phyloP scores from a whole-genome alignment of 2,888 invertebrate genomes.

The Rotaria magnacalcarata region DNA sequence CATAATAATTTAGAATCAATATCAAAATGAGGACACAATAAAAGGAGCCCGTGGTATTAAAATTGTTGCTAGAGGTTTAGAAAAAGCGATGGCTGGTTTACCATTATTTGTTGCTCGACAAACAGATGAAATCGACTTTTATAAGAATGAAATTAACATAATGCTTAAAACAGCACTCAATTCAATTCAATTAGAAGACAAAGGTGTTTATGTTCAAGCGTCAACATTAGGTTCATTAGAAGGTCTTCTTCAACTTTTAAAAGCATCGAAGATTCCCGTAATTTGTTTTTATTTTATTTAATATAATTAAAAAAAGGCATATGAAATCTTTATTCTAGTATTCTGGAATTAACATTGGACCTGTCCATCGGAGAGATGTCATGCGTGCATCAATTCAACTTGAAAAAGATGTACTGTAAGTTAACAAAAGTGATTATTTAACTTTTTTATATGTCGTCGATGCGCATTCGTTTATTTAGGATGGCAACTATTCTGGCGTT shows the following conservation, averaged over 20 bases:
- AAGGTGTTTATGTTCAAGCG: conserved; percentile 96
- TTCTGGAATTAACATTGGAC: conserved; percentile 94
- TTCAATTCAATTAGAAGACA: conserved; percentile 70
- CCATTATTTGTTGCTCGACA: conserved; percentile 84
- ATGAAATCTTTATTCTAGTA: conserved; percentile 68
- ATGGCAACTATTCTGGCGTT: conserved; percentile 97
- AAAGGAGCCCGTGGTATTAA: conserved; percentile 95
- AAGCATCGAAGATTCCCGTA: conserved; percentile 78
- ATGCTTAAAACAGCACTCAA: conserved; percentile 83
- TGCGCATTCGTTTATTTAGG: conserved; percentile 61
- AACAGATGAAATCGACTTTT: conserved; percentile 76
- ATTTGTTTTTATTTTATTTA: conserved; percentile 61
- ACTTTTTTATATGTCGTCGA: too few relatives aligned
- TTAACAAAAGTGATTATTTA: background rate
- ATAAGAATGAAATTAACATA: conserved; percentile 74
- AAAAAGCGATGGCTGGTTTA: conserved; percentile 90
- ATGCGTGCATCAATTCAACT: conserved; percentile 99
- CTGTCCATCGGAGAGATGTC: conserved; percentile 96
- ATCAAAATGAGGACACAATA: conserved; percentile 87
- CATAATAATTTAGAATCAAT: conserved; percentile 61
- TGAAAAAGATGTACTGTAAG: conserved; percentile 85
- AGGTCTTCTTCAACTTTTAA: conserved; percentile 85
- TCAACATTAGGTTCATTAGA: conserved; percentile 97
- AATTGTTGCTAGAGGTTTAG: conserved; percentile 92
- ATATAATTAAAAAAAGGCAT: conserved; percentile 57